Evolutionary conservation across 2,113 vertebrate species (phyloP), one percentile per base, ranked within the genome.

Genomic region (Gavia stellata): DNA sequence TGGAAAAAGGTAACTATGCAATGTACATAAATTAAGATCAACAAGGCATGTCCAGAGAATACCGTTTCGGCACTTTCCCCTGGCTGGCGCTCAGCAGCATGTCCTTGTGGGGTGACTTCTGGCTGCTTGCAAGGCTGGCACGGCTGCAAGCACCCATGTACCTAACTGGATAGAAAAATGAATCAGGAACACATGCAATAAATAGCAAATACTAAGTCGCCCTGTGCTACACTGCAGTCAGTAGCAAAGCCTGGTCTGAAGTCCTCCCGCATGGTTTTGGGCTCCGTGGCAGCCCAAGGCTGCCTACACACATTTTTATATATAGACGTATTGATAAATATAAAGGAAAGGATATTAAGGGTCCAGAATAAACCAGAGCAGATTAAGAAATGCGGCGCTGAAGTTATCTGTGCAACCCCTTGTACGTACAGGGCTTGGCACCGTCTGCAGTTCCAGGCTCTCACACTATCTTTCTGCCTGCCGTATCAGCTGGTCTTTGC

Each of bases 381-480:
- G 67, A 42, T 45, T 15, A n/a, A 61, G 62, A 31, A 80, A 52
- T 38, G 72, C 33, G 24, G 0, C 2, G 5, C 12, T 47, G 1
- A 31, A 34, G 53, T 55, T 61, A 20, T 50, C 55, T 26, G 12
- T 40, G 66, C 49, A 10, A 5, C 12, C 17, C 71, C 61, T 19
- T 14, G 13, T 15, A 2, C 15, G 3, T 2, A 7, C 28, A 33
- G 67, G 34, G 9, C 62, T 19, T 28, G 73, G 81, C 81, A 44
- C 29, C 0, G 1, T 2, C 42, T 2, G 47, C 1, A 29, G 17
- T 2, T 12, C 5, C 25, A 7, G n/a, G 45, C 47, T 73, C 59
- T n/a, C 9, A 0, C 0, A 0, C 31, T 74, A 42, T 67, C 88
- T 53, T 16, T 9, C 58, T 6, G 34, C 34, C 56, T 7, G 33